A percentile compares a stretch with the other conserved stretches of the same genome.
phyloP scores from a whole-genome alignment of 2,113 vertebrate genomes.

The Clarias batrachus region DNA sequence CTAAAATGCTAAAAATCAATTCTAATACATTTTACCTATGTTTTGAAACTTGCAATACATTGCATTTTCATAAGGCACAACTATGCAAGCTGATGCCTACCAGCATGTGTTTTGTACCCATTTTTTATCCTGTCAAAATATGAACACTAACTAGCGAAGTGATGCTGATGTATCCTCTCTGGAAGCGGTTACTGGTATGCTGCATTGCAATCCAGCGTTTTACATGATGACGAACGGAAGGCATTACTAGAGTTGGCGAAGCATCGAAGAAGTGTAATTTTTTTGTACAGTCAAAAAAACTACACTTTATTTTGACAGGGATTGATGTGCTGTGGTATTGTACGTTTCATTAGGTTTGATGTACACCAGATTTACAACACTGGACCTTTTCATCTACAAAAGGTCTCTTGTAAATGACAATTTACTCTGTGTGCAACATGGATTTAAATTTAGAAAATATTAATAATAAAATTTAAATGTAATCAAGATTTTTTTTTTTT shows the following conservation, averaged over 20 bases:
- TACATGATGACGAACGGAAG: background rate
- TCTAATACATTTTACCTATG: background rate
- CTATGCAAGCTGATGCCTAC: background rate
- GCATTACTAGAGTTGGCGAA: background rate
- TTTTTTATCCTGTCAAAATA: constrained; percentile 10
- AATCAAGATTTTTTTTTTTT: background rate
- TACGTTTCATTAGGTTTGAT: constrained; percentile 13
- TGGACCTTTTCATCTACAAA: background rate
- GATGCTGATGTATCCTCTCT: constrained; percentile 9
- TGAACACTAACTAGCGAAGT: background rate
- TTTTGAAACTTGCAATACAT: background rate
- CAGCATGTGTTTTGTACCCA: background rate
- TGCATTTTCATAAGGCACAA: background rate
- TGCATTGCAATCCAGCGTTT: background rate
- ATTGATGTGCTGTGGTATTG: constrained; percentile 11
- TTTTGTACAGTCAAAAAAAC: background rate
- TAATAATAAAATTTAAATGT: too few species aligned
- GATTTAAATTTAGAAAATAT: too few species aligned
- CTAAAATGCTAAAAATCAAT: background rate
- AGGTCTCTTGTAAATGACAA: background rate
- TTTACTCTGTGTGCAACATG: background rate
- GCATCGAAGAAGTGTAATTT: background rate
- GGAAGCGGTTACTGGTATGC: constrained; percentile 2
- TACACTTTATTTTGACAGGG: background rate
- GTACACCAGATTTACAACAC: background rate